phyloP scores from a whole-genome alignment of 2,113 vertebrate species.

The Callipepla squamata region DNA sequence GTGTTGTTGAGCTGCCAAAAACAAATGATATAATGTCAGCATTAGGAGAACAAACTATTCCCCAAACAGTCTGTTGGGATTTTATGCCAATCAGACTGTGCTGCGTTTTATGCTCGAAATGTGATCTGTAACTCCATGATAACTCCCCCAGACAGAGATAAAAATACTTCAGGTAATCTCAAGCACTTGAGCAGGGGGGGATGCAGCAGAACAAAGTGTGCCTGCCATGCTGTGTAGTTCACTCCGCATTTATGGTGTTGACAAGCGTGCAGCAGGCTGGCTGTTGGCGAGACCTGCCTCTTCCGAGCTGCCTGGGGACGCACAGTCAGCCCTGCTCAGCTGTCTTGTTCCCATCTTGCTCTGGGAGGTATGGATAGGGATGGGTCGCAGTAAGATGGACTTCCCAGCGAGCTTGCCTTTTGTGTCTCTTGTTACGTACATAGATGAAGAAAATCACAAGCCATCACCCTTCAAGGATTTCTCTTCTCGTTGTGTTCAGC shows the following conservation, averaged over 20 bases:
- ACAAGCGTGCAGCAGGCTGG: rapidly evolving
- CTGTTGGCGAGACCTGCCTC: rapidly evolving
- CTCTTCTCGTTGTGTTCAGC: background rate
- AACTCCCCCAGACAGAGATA: background rate
- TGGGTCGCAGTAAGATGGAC: background rate
- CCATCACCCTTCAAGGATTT: background rate
- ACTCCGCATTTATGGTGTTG: rapidly evolving
- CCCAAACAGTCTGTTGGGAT: conserved; percentile 1
- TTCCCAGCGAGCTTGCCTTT: background rate
- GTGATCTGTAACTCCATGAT: background rate
- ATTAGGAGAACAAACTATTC: conserved; percentile 47
- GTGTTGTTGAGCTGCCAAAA: conserved; percentile 43
- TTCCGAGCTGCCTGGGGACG: background rate
- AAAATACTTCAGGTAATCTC: background rate
- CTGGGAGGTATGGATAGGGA: background rate
- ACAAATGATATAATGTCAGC: conserved; percentile 47
- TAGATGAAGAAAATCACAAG: background rate
- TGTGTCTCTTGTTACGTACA: background rate
- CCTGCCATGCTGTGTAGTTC: rapidly evolving
- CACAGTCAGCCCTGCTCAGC: rapidly evolving
- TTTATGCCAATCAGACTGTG: background rate
- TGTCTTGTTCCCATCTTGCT: background rate
- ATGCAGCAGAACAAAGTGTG: background rate
- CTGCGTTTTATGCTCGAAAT: background rate
- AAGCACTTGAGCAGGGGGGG: rapidly evolving